These are phyloP conservation scores for Lepidurus packardi DNA, from an alignment of 1,140 invertebrate genomes.

Conservation along the genomic window DNA sequence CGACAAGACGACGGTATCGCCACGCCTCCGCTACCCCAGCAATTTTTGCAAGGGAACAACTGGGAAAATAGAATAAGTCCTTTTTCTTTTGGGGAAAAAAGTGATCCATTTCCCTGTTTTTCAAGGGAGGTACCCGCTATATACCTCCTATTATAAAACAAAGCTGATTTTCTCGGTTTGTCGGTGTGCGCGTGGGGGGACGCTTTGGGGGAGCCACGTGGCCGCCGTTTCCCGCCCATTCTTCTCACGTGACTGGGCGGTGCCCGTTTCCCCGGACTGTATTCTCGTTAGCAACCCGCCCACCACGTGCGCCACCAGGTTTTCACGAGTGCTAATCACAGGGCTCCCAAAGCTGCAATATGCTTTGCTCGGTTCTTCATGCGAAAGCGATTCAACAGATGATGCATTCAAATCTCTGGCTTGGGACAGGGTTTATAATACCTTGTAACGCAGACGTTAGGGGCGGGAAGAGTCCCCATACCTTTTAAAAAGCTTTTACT, in stretches of 20 bases:
- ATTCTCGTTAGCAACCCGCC: constrained; percentile 17
- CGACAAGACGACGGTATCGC: constrained; percentile 4
- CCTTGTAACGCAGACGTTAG: constrained; percentile 1
- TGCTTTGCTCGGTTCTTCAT: neutral
- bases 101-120: constrained; percentile 19
- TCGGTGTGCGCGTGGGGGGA: neutral
- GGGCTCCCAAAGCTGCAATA: neutral
- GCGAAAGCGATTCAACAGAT: constrained; percentile 18
- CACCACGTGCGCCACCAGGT: constrained; percentile 1
- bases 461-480: constrained; percentile 8
- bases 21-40: neutral
- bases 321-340: constrained; percentile 9
- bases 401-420: neutral
- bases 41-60: neutral
- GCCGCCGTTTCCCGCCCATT: constrained; percentile 16
- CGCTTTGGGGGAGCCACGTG: neutral
- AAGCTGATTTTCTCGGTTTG: constrained; percentile 19
- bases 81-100: neutral
- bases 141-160: neutral
- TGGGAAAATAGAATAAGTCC: neutral
- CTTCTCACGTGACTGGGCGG: constrained; percentile 16
- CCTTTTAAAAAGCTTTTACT: constrained; percentile 4
- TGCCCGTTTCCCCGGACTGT: neutral
- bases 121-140: constrained; percentile 11
- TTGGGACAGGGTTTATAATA: neutral